Conservation (phyloP, 2,797 vertebrate species). For the Neomorphus geoffroyi region DNA sequence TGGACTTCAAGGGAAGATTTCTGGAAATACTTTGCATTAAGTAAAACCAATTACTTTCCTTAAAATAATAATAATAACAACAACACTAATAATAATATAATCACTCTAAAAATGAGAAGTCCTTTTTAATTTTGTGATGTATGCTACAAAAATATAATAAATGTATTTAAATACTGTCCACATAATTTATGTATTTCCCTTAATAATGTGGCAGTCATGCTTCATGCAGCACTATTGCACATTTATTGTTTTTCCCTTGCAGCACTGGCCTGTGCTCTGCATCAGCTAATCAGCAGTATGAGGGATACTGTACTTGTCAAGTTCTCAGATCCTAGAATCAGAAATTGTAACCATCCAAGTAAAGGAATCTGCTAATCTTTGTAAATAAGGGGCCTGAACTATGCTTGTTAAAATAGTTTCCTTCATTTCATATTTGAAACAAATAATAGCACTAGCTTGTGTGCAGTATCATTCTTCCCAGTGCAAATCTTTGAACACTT, state of each 20-base stretch:
- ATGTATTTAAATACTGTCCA: neutral
- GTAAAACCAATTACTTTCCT: neutral
- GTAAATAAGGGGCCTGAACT: neutral
- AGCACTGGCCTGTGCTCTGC: neutral
- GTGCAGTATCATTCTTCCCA: constrained; percentile 4
- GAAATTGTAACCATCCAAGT: neutral
- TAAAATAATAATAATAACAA: neutral
- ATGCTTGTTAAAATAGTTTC: neutral
- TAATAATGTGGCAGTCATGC: neutral
- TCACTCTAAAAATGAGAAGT: neutral
- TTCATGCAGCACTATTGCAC: neutral
- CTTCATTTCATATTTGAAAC: constrained; percentile 14
- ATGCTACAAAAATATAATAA: neutral
- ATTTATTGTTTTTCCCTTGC: neutral
- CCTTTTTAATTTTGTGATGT: neutral
- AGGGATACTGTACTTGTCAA: neutral
- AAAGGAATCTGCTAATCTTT: constrained; percentile 33
- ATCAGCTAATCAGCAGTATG: neutral
- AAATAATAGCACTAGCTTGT: constrained; percentile 2
- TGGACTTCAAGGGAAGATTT: neutral
- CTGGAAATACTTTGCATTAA: neutral
- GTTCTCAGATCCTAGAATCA: neutral
- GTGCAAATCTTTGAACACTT: constrained; percentile 77
- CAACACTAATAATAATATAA: no score
- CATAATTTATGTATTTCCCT: neutral